phyloP scores from a whole-genome alignment of 1,140 invertebrate species.

The Dendrolimus kikuchii region DNA sequence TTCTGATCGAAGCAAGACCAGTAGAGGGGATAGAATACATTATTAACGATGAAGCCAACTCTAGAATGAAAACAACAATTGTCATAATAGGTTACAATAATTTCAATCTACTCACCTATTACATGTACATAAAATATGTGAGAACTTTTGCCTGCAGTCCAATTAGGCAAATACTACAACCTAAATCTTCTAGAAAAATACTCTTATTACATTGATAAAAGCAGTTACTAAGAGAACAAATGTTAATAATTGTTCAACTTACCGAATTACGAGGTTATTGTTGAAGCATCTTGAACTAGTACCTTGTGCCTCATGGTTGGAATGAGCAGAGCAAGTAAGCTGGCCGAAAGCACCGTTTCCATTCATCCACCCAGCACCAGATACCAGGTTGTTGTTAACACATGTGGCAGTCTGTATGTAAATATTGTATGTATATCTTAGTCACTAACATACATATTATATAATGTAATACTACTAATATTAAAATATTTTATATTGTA shows the following conservation, averaged over 20 bases:
- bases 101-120: no score
- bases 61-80: slow-evolving; percentile 23
- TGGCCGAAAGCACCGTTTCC: slow-evolving; percentile 38
- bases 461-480: no score
- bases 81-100: neutral
- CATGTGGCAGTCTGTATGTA: slow-evolving; percentile 23
- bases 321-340: slow-evolving; percentile 37
- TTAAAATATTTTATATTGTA: no score
- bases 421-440: neutral
- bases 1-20: slow-evolving; percentile 53
- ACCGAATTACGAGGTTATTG: slow-evolving; percentile 51
- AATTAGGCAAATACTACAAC: no score
- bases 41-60: slow-evolving; percentile 46
- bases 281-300: slow-evolving; percentile 41
- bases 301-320: slow-evolving; percentile 33
- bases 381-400: slow-evolving; percentile 32
- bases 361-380: slow-evolving; percentile 45
- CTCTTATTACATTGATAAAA: neutral
- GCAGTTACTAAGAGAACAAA: no score
- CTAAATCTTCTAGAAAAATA: no score
- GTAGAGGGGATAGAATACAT: slow-evolving; percentile 42
- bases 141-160: no score
- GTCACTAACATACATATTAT: neutral
- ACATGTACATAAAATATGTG: no score
- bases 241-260: slow-evolving; percentile 3